Percentiles rank a stretch among this genome's conserved stretches.
These are phyloP conservation scores for Octomys mimax DNA, from an alignment of 2,797 vertebrate species.

Conservation along the genomic window DNA sequence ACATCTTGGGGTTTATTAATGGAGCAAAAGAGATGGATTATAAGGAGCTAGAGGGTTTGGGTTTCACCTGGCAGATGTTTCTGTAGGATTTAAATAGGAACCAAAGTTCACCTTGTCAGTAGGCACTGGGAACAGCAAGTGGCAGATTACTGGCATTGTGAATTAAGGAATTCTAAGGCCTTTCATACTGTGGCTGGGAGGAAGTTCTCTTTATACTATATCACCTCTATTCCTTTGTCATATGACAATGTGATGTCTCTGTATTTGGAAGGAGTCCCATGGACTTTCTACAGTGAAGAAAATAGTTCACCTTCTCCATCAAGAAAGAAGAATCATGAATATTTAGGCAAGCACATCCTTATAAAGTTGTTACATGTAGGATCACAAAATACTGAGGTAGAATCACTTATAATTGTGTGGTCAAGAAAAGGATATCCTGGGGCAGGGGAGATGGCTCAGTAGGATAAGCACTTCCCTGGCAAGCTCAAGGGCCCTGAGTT, in stretches of 20 bases:
- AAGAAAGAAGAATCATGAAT: conserved; percentile 49
- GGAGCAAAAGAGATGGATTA: not conserved
- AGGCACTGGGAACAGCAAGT: not conserved
- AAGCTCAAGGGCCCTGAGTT: too few species aligned
- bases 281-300: conserved; percentile 10
- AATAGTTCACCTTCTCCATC: not conserved
- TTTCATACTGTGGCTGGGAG: conserved; percentile 29
- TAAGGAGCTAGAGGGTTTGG: not conserved
- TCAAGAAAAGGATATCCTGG: not conserved
- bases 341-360: not conserved
- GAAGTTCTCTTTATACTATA: conserved; percentile 21
- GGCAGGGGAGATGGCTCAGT: too few species aligned
- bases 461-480: too few species aligned
- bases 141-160: not conserved
- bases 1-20: not conserved
- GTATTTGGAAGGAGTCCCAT: conserved; percentile 15
- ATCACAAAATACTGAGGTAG: not conserved
- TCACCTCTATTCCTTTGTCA: conserved; percentile 1
- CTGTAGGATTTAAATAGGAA: not conserved
- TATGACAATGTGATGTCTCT: not conserved
- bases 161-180: not conserved
- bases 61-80: conserved; percentile 7
- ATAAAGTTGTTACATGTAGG: conserved; percentile 12
- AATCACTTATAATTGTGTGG: not conserved
- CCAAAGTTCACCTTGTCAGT: not conserved